Conservation (phyloP, 1,140 invertebrate species). For the Penaeus japonicus region DNA sequence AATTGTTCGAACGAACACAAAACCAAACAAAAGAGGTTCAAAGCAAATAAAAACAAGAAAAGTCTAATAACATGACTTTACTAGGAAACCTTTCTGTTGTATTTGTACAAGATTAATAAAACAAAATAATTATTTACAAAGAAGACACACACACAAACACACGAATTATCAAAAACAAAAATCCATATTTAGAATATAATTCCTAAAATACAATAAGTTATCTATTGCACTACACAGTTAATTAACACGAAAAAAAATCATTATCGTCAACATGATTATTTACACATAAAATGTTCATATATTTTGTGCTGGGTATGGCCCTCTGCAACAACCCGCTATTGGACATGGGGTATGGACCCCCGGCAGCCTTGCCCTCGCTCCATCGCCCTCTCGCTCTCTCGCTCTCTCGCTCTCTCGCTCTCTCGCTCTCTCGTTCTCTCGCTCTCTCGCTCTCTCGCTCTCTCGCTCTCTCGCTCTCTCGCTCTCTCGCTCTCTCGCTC, state of each 20-base stretch:
- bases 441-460: no score
- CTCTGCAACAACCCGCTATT: no score
- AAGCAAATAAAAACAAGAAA: neutral
- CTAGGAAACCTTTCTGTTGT: slow-evolving; percentile 42
- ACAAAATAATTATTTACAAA: slow-evolving; percentile 33
- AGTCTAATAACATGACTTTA: slow-evolving; percentile 33
- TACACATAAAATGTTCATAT: slow-evolving; percentile 27
- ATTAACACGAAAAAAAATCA: slow-evolving; percentile 27
- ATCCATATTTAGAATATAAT: no score
- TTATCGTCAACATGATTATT: neutral
- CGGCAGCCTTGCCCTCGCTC: no score
- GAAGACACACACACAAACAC: slow-evolving; percentile 21
- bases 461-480: no score
- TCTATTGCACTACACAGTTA: slow-evolving; percentile 56
- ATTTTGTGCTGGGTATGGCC: slow-evolving; percentile 40
- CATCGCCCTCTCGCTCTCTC: no score
- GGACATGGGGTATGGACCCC: no score
- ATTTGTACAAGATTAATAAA: slow-evolving; percentile 53
- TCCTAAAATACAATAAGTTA: slow-evolving; percentile 45
- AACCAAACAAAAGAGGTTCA: neutral
- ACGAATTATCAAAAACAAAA: neutral
- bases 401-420: no score
- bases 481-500: no score
- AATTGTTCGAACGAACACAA: neutral
- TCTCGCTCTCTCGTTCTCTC: no score